Evolutionary conservation across 2,113 vertebrate species (phyloP), one percentile per base, ranked within the genome.

Genomic region (Micronycteris hirsuta): DNA sequence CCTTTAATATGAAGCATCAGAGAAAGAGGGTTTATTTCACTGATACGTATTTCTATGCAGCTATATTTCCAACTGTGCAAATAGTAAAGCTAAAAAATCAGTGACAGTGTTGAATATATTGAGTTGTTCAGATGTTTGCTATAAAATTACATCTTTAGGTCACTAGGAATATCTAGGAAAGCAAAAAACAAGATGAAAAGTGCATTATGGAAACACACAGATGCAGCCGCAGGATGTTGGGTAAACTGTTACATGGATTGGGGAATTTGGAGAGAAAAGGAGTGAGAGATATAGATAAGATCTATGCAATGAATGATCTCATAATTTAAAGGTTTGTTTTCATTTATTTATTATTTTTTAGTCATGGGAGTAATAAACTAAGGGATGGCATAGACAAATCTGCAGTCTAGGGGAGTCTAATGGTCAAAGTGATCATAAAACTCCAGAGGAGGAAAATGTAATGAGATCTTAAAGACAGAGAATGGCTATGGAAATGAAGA

Each of bases 1-100:
- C 82, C 77, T 95, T 73, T 36, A 45, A 74, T 26, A 43, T 78
- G 33, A 97, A 97, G 92, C 31, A 88, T 92, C 17, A 95, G 11
- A 94, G 47, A 36, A 41, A 70, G 67, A 33, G 88, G 54, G 15
- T 54, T 19, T 70, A 82, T 71, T 86, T 24, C 86, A 45, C 11
- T 24, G 87, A 15, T 52, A 63, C 89, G 7, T 36, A 26, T 91
- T 91, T 89, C 96, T 95, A 1, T 71, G 95, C 13, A 80, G 54
- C 70, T 63, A 43, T 61, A 90, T 91, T 96, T 33, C 24, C 12
- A 65, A 49, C 11, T 73, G 1, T 93, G 22, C 31, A 84, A 94
- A 56, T 31, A 91, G 41, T 47, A 15, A 83, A 82, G 81, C 15
- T 92, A 85, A 56, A 95, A 96, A 94, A 52, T 78, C 56, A 94